A percentile compares a stretch with the other conserved stretches of the same genome.
Evolutionary conservation across 2,888 invertebrate species (phyloP).

Genomic region (Lagria hirta): DNA sequence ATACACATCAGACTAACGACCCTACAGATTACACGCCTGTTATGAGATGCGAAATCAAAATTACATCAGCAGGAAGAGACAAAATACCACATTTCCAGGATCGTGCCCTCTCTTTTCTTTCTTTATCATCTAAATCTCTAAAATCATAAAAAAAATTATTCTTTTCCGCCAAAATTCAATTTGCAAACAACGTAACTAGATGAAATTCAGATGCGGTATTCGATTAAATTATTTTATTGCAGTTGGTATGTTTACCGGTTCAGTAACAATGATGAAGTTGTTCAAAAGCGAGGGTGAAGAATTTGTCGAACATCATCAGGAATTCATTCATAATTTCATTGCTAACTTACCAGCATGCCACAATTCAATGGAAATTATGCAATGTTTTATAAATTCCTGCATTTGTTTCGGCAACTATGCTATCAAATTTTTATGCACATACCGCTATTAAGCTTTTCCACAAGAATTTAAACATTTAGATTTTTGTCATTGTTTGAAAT

Average conservation of each 20-base stretch:
- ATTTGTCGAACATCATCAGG: conserved; percentile 36
- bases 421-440: conserved; percentile 23
- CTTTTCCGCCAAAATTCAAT: too few relatives aligned
- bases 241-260: conserved; percentile 25
- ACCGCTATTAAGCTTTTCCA: too few relatives aligned
- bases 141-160: too few relatives aligned
- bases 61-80: conserved; percentile 42
- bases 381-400: conserved; percentile 41
- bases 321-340: conserved; percentile 40
- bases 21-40: conserved; percentile 45
- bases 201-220: conserved; percentile 12
- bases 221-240: conserved; percentile 23
- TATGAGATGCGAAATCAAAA: conserved; percentile 44
- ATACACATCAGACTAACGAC: conserved; percentile 52
- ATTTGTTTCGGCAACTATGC: conserved; percentile 34
- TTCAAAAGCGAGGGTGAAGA: conserved; percentile 23
- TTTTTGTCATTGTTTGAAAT: too few relatives aligned
- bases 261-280: conserved; percentile 10
- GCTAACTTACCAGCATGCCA: conserved; percentile 36
- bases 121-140: too few relatives aligned
- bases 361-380: conserved; percentile 39
- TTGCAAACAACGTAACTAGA: too few relatives aligned
- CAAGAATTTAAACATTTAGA: too few relatives aligned
- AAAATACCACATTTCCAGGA: conserved; percentile 28
- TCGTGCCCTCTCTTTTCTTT: conserved; percentile 6